Evolutionary conservation across 1,140 invertebrate genomes (phyloP).

Genomic region (Augochlora pura): DNA sequence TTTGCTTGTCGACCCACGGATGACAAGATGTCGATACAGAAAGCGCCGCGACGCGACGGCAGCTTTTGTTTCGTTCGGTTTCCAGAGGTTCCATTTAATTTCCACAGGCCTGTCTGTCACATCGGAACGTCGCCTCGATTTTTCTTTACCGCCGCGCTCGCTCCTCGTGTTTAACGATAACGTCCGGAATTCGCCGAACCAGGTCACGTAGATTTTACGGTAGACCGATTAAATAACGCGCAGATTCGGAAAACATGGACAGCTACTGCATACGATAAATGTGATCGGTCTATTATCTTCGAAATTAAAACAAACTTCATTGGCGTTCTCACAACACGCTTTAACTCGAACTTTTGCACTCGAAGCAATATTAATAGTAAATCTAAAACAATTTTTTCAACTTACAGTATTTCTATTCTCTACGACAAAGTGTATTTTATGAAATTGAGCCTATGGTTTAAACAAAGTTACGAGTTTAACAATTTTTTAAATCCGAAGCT

Average conservation of each 20-base stretch:
- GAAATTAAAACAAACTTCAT: neutral
- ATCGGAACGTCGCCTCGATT: neutral
- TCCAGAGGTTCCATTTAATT: slow-evolving; percentile 12
- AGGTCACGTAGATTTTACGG: neutral
- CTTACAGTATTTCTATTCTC: too few relatives aligned
- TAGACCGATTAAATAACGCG: neutral
- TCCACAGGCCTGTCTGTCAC: neutral
- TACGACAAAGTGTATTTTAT: too few relatives aligned
- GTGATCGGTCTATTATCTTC: neutral
- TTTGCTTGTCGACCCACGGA: neutral
- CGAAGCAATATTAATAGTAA: too few relatives aligned
- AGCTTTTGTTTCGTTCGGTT: neutral
- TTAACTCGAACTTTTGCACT: too few relatives aligned
- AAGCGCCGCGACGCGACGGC: neutral
- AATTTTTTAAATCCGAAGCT: too few relatives aligned
- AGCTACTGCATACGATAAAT: neutral
- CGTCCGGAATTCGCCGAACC: neutral
- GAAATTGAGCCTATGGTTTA: too few relatives aligned
- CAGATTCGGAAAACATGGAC: neutral
- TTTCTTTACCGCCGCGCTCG: too few relatives aligned
- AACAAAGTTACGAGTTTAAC: too few relatives aligned
- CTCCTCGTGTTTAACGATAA: neutral
- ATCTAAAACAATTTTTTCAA: too few relatives aligned
- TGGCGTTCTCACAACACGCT: too few relatives aligned
- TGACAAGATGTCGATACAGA: neutral